These are phyloP conservation scores for Mactromeris polynyma DNA, from an alignment of 2,888 invertebrate genomes.

Conservation along the genomic window DNA sequence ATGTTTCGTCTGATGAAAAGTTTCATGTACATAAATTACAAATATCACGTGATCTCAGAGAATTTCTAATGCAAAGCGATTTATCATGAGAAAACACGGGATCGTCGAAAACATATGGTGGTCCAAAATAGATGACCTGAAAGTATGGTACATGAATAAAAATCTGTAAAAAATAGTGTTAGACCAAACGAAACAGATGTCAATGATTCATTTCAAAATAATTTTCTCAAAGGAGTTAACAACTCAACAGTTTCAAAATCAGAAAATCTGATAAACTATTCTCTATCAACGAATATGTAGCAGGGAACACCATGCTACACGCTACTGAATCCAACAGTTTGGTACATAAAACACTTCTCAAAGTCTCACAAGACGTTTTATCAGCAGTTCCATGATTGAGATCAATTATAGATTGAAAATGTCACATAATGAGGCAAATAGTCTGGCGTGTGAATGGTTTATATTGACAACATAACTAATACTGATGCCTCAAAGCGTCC, in stretches of 20 bases:
- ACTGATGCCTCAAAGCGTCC: neutral
- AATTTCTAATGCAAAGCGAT: too few relatives aligned
- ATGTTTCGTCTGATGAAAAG: too few relatives aligned
- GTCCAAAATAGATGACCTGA: too few relatives aligned
- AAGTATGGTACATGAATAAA: too few relatives aligned
- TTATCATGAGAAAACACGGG: too few relatives aligned
- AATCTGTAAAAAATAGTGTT: too few relatives aligned
- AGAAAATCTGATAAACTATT: neutral
- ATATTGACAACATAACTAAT: neutral
- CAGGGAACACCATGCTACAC: neutral
- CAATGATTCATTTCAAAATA: neutral
- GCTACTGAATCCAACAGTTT: neutral
- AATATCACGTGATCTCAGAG: too few relatives aligned
- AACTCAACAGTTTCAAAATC: neutral
- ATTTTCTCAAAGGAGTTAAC: neutral
- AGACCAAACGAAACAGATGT: neutral
- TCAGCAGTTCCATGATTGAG: neutral
- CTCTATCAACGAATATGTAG: neutral
- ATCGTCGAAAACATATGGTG: too few relatives aligned
- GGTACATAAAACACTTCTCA: neutral
- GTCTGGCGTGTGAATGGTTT: neutral
- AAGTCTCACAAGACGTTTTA: neutral
- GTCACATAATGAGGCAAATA: neutral
- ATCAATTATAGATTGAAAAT: slow-evolving; percentile 16
- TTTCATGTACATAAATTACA: too few relatives aligned